A percentile compares a stretch with the other conserved stretches of the same genome.
These are phyloP conservation scores for Barbus barbus DNA, from an alignment of 2,113 vertebrate species.

Conservation along the genomic window DNA sequence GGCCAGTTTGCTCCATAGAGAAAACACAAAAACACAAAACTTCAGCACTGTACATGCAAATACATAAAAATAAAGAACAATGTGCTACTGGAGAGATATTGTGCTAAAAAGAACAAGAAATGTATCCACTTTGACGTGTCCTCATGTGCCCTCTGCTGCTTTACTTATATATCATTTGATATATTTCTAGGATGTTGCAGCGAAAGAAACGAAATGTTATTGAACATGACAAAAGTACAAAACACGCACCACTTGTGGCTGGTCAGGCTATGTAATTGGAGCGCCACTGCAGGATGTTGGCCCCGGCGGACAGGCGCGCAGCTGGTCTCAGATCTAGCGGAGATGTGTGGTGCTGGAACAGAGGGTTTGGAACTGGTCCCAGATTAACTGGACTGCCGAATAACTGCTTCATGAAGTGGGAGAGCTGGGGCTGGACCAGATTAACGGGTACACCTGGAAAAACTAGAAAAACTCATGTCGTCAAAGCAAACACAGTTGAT, in stretches of 20 bases:
- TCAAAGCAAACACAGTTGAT: background rate
- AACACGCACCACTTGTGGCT: background rate
- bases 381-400: slow-evolving; percentile 55
- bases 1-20: background rate
- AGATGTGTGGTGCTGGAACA: background rate
- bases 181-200: background rate
- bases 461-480: background rate
- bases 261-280: background rate
- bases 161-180: background rate
- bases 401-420: slow-evolving; percentile 47
- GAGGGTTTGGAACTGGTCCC: background rate
- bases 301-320: slow-evolving; percentile 48
- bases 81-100: background rate
- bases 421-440: background rate
- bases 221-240: background rate
- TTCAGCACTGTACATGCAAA: background rate
- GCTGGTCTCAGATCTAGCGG: slow-evolving; percentile 45
- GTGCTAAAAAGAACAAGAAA: background rate
- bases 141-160: no score
- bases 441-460: slow-evolving; percentile 52
- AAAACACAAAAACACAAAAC: background rate
- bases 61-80: background rate
- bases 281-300: slow-evolving; percentile 40
- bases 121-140: background rate
- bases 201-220: background rate